These are phyloP conservation scores for Plutomurus gul DNA, from an alignment of 1,140 invertebrate genomes.

Conservation along the genomic window DNA sequence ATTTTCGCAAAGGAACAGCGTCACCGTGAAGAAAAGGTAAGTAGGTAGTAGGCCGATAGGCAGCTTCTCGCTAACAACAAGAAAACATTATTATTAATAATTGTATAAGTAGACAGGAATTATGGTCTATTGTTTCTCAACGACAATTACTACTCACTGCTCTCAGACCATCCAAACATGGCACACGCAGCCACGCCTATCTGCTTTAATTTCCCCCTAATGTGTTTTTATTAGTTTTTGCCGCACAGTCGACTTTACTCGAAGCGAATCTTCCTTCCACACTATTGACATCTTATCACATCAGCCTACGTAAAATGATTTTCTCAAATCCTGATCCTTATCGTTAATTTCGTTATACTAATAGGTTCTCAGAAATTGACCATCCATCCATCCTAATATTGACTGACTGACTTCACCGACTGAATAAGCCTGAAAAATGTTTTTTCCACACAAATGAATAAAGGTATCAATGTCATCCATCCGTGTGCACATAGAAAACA, in stretches of 20 bases:
- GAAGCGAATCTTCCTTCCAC: background rate
- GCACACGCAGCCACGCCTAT: background rate
- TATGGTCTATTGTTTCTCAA: conserved; percentile 12
- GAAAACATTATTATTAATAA: background rate
- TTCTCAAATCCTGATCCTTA: background rate
- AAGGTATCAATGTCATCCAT: no score
- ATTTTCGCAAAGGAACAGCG: no score
- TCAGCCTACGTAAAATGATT: background rate
- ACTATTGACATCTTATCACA: background rate
- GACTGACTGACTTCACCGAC: no score
- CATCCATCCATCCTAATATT: no score
- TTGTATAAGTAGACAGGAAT: conserved; percentile 10
- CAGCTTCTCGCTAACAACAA: no score
- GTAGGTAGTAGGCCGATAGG: background rate
- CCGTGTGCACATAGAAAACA: no score
- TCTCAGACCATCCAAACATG: background rate
- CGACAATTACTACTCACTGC: background rate
- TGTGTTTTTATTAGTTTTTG: conserved; percentile 9
- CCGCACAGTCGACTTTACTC: background rate
- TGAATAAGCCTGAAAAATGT: no score
- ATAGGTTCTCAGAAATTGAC: no score
- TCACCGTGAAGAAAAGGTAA: no score
- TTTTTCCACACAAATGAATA: no score
- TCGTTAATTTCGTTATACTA: background rate
- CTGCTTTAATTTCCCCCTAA: conserved; percentile 10